Evolutionary conservation across 2,113 vertebrate genomes (phyloP), one percentile per base, ranked within the genome.

Genomic region (Cavia aperea): DNA sequence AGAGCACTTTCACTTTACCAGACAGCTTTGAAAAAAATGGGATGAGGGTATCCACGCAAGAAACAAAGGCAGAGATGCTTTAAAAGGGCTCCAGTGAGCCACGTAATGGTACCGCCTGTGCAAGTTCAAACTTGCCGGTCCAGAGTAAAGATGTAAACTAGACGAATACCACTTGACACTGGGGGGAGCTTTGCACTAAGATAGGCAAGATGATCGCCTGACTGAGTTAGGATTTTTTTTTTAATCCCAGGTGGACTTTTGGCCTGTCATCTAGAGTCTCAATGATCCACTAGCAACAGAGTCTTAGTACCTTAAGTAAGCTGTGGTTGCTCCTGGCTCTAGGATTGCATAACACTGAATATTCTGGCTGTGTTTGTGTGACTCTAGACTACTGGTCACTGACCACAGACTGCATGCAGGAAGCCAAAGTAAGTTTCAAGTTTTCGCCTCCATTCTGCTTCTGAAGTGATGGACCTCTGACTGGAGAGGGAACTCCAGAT

Each of bases 371-470:
- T 13, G 33, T 21, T 6, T 51, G 33, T 49, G 0, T 49, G 54
- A 72, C 11, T 21, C 36, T 23, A 24, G 19, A 60, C 7, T 62
- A 7, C 36, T 15, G 26, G 78, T 23, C 49, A 8, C 8, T 33
- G 58, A 29, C 46, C 31, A 13, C 2, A 31, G 54, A 6, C 49
- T 29, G 29, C 46, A 36, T 8, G 66, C 9, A 9, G 1, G 19
- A 54, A 19, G 49, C n/a, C 7, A 21, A 72, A 73, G 16, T 10
- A 16, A 56, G n/a, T 49, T 26, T 8, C 16, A 19, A 2, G 60
- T 23, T 31, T 49, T 14, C 65, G 15, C 46, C 24, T 14, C 68
- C 0, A 0, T 18, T 10, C 26, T 2, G 1, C 33, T 2, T 29
- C 36, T n/a, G 23, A 73, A 51, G 51, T 51, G 75, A 49, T 2